Conservation (phyloP, 2,888 invertebrate genomes). For the Ceraclea dissimilis region DNA sequence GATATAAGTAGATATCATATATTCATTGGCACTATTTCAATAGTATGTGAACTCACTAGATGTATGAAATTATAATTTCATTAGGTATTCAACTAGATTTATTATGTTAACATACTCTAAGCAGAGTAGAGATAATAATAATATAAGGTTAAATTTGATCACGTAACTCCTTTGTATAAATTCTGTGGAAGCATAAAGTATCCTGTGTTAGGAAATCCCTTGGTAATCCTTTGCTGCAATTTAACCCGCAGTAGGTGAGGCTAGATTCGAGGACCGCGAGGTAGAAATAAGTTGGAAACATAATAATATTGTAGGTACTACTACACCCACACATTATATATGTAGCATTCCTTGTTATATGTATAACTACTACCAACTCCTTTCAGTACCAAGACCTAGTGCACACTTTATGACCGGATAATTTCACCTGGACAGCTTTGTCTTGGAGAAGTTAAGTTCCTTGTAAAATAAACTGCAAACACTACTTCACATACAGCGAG, state of each 20-base stretch:
- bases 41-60: no score
- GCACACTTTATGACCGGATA: not conserved
- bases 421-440: not conserved
- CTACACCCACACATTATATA: no score
- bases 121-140: not conserved
- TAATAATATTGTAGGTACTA: no score
- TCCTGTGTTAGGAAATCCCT: conserved; percentile 24
- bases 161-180: not conserved
- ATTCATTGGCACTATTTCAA: no score
- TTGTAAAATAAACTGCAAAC: not conserved
- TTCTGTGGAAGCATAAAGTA: conserved; percentile 37
- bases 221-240: conserved; percentile 26
- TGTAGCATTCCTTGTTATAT: not conserved
- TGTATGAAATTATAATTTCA: no score
- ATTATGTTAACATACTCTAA: no score
- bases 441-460: not conserved
- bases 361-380: not conserved
- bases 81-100: no score
- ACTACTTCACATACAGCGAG: no score
- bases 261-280: not conserved
- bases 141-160: not conserved
- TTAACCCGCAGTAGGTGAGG: conserved; percentile 19
- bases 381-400: not conserved
- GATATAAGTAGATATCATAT: no score
- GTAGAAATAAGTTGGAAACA: not conserved